phyloP scores from a whole-genome alignment of 23 tunicate genomes.

The Halocynthia aurantium region DNA sequence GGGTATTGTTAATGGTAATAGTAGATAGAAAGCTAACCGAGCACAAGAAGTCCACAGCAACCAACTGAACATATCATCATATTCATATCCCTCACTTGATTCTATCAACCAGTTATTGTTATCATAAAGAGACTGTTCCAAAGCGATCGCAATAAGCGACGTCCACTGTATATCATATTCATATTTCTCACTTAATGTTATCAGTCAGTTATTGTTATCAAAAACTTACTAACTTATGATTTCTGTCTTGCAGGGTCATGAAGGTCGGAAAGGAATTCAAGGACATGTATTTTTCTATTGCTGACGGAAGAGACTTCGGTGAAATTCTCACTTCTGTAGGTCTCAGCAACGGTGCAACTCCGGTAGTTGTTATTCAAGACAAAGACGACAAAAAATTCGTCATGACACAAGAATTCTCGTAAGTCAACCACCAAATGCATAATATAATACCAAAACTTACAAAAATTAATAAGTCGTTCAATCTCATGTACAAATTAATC shows the following conservation, averaged over 20 bases:
- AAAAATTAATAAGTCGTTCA: not conserved
- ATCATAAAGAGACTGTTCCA: too few relatives aligned
- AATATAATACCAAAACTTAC: not conserved
- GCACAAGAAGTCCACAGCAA: too few relatives aligned
- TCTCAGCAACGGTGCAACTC: constrained; percentile 34
- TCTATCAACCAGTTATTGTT: too few relatives aligned
- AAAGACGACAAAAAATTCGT: constrained; percentile 67
- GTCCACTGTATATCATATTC: too few relatives aligned
- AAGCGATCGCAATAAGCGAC: too few relatives aligned
- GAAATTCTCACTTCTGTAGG: constrained; percentile 41
- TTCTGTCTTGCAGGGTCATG: constrained; percentile 60
- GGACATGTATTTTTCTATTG: constrained; percentile 59
- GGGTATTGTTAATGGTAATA: too few relatives aligned
- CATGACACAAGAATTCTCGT: constrained; percentile 75
- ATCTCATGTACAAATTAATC: not conserved
- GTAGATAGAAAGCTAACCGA: too few relatives aligned
- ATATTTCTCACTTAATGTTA: too few relatives aligned
- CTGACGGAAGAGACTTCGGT: constrained; percentile 40
- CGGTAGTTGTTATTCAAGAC: constrained; percentile 67
- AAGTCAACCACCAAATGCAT: constrained; percentile 2
- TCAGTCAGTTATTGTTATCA: too few relatives aligned
- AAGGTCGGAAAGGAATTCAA: constrained; percentile 64
- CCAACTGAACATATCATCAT: too few relatives aligned
- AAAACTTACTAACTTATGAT: not conserved
- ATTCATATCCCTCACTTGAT: too few relatives aligned